A percentile compares a stretch with the other conserved stretches of the same genome.
Evolutionary conservation across 2,888 invertebrate genomes (phyloP).

Genomic region (Lithophane leautieri): DNA sequence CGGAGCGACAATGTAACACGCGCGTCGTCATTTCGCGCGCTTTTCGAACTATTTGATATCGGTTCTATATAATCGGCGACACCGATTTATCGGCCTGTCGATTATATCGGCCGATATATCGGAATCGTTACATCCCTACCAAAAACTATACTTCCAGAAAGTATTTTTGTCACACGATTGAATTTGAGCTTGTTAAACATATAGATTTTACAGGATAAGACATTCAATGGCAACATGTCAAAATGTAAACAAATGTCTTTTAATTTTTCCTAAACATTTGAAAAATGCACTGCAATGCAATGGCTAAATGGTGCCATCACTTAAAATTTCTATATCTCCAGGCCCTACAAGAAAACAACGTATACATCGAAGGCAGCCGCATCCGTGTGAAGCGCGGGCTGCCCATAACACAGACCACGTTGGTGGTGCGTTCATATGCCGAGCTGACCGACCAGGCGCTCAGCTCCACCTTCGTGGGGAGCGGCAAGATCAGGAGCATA

Average conservation of each 20-base stretch:
- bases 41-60: too few relatives aligned
- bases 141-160: background rate
- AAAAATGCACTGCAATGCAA: too few relatives aligned
- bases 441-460: constrained; percentile 75
- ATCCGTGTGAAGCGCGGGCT: constrained; percentile 76
- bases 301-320: background rate
- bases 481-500: constrained; percentile 81
- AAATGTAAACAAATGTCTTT: too few relatives aligned
- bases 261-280: background rate
- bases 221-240: background rate
- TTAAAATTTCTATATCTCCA: constrained; percentile 64
- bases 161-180: background rate
- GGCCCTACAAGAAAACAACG: constrained; percentile 80
- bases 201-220: too few relatives aligned
- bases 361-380: constrained; percentile 71
- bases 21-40: too few relatives aligned
- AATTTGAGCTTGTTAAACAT: background rate
- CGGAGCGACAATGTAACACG: too few relatives aligned
- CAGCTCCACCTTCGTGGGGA: constrained; percentile 73
- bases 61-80: too few relatives aligned
- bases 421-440: constrained; percentile 78
- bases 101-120: too few relatives aligned
- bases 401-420: constrained; percentile 77
- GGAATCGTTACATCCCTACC: too few relatives aligned
- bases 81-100: too few relatives aligned